Base-by-base conservation (phyloP, 2,888 invertebrate species). In the Empis stercorea region DNA sequence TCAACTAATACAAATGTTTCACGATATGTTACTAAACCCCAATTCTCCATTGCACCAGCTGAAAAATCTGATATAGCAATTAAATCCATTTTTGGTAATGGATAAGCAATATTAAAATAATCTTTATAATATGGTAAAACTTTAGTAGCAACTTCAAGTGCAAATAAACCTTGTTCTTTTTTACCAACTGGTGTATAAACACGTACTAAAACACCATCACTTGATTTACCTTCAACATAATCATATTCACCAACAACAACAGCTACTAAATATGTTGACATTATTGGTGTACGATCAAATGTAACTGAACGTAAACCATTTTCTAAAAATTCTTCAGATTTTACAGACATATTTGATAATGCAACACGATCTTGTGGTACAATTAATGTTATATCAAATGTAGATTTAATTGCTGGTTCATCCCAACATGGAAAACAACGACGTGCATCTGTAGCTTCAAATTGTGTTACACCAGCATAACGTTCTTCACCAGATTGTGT, bases 371-470 rank as follows among this genome's bases (percentile, higher is more conserved):
- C 80, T 49, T 79, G 75, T 23, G 91, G 88, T 46, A 92, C 88
- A 50, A 81, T 75, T 14, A 97, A 71, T 1, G 82, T 80, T 52
- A 97, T 85, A 64, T 93, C 87, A 70, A 96, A 97, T 2, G 88
- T 92, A 2, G 96, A 88, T 70, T 97, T 97, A 51, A 88, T 80
- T 11, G 92, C 88, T 10, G 96, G 97, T 68, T 97, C 97, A 68
- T 97, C 96, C 92, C 93, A 97, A 68, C 95, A 96, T 4, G 96
- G 96, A 62, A 97, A 96, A 62, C 93, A 91, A 56, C 87, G 76
- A 47, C 96, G 77, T 7, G 96, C 96, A 72, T 88, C 87, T 3
- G 87, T 88, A 0, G 89, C 76, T 65, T 89, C 87, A 65, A 94
- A 95, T 70, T 94, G 94, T 45, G 94, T 94, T 50, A 91, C 89